Base-by-base conservation (phyloP, 2,797 vertebrate genomes). In the Rhinichthys osculus region DNA sequence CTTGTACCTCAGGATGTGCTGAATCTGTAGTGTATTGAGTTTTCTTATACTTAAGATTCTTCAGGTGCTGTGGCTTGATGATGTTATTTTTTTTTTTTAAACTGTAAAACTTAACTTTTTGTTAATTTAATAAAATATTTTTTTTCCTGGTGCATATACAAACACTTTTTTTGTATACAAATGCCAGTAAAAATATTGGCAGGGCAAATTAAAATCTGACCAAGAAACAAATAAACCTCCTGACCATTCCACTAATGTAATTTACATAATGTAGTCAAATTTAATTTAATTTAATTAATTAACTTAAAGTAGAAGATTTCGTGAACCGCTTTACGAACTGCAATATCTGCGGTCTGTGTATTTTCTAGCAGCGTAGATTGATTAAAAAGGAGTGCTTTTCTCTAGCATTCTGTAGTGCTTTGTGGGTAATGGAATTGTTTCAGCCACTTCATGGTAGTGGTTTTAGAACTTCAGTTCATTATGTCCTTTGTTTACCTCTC, bases 401-500 rank as follows among this genome's bases (percentile, higher is more conserved):
- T 44, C 35, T 40, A 50, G 30, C 2, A 42, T 44, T 52, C 33
- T 30, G 35, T 47, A 27, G 47, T 84, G 33, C 16, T 47, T 27
- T 78, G 17, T 78, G 23, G n/a, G 7, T 47, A 54, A 40, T 83
- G 30, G 44, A 81, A 40, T 50, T 59, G 44, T 81, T 83, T 74
- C 70, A 50, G 21, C 40, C 21, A 76, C 27, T 47, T 83, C 42
- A 73, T 16, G 40, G n/a, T 44, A 62, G 52, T 47, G 82, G 42
- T 38, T 82, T 83, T 40, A 62, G 5, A 73, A 33, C n/a, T 44
- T 7, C 19, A 47, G 11, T 33, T 82, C 14, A 64, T 50, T 77
- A 52, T 30, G 47, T 50, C 11, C 21, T 30, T 66, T 42, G 50
- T 79, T 66, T 83, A 89, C 98, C 98, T 97, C 88, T 98, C 98